Evolutionary conservation across 2,797 vertebrate genomes (phyloP).

Genomic region (Luscinia luscinia): DNA sequence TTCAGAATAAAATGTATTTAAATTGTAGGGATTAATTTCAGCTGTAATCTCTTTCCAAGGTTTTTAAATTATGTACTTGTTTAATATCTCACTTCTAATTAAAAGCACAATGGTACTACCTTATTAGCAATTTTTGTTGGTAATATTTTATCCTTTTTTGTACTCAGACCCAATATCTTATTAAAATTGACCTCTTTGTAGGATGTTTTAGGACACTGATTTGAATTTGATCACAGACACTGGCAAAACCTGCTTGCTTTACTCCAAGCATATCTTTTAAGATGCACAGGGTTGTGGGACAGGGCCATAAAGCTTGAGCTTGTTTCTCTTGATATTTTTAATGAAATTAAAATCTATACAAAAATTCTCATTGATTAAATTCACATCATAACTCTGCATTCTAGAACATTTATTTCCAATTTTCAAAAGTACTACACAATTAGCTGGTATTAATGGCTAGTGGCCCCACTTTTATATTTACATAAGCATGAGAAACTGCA

Average conservation of each 20-base stretch:
- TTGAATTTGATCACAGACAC: not conserved
- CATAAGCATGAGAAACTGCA: not conserved
- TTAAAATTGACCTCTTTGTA: not conserved
- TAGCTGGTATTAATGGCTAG: not conserved
- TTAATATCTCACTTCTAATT: slow-evolving; percentile 23
- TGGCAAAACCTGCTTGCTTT: not conserved
- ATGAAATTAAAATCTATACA: not conserved
- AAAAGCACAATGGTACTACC: not conserved
- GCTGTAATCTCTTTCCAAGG: not conserved
- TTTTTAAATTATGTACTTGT: slow-evolving; percentile 17
- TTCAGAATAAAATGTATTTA: slow-evolving; percentile 51
- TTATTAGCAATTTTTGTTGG: not conserved
- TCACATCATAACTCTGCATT: not conserved
- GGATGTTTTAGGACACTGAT: not conserved
- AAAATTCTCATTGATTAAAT: not conserved
- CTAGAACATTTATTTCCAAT: not conserved
- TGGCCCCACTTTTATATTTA: not conserved
- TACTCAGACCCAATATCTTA: not conserved
- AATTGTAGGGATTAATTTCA: slow-evolving; percentile 6
- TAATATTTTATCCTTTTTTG: not conserved
- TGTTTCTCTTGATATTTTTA: not conserved
- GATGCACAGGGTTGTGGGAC: not conserved
- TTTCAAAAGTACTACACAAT: not conserved
- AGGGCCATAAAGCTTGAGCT: not conserved
- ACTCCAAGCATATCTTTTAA: not conserved